Conservation (phyloP, 2,888 invertebrate genomes). For the Dasysyrphus tricinctus region DNA sequence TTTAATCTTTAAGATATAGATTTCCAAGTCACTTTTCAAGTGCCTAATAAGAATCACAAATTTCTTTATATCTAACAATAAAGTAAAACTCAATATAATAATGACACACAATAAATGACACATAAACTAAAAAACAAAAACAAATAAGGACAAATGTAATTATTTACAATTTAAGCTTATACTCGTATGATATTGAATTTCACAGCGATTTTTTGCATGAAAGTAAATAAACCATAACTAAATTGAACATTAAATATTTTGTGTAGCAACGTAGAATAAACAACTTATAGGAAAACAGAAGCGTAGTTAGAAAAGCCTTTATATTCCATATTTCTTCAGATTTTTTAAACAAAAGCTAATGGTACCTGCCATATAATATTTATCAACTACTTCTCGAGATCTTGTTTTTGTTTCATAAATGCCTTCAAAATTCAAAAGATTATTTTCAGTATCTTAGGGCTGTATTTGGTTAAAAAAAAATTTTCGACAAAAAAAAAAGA, state of each 20-base stretch:
- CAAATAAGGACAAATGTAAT: background rate
- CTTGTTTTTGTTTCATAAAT: too few relatives aligned
- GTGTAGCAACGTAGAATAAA: background rate
- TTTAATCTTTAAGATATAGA: background rate
- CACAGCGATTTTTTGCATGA: background rate
- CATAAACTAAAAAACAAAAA: background rate
- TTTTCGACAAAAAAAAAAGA: too few relatives aligned
- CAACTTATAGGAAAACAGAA: too few relatives aligned
- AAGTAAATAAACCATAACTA: background rate
- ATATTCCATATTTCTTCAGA: too few relatives aligned
- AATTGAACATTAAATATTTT: background rate
- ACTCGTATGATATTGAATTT: background rate
- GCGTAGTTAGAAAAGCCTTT: too few relatives aligned
- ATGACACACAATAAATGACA: background rate
- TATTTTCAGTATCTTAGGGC: too few relatives aligned
- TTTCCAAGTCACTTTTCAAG: background rate
- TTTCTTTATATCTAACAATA: background rate
- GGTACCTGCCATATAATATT: too few relatives aligned
- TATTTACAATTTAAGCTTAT: background rate
- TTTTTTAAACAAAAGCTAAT: too few relatives aligned
- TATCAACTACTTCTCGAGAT: too few relatives aligned
- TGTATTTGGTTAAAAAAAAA: too few relatives aligned
- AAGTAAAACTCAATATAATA: background rate
- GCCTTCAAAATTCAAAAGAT: too few relatives aligned
- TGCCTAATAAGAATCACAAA: background rate